These are phyloP conservation scores for Nomada flava DNA, from an alignment of 2,888 invertebrate species.

Conservation along the genomic window DNA sequence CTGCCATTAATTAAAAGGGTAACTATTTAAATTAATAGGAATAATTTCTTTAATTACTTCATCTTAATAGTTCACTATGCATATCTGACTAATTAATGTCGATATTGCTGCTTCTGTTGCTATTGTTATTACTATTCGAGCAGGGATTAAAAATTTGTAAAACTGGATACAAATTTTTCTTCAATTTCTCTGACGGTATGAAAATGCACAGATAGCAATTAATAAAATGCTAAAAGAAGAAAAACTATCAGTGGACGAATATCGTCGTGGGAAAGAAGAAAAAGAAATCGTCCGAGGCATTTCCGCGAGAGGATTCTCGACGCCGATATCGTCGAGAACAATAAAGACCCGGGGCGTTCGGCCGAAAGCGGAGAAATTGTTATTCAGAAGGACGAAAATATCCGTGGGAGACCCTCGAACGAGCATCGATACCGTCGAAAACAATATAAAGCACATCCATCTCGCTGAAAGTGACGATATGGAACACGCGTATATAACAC, in stretches of 20 bases:
- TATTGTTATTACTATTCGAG: too few species aligned
- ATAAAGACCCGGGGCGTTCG: background rate
- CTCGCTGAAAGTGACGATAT: slow-evolving; percentile 24
- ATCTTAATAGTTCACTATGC: too few species aligned
- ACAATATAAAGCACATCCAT: slow-evolving; percentile 40
- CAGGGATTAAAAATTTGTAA: too few species aligned
- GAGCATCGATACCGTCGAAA: slow-evolving; percentile 40
- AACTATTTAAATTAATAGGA: too few species aligned
- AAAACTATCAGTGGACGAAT: too few species aligned
- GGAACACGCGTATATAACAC: background rate
- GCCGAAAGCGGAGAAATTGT: slow-evolving; percentile 23
- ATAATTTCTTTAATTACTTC: too few species aligned
- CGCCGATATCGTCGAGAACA: slow-evolving; percentile 2
- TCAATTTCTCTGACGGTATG: too few species aligned
- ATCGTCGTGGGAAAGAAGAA: background rate
- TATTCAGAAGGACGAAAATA: slow-evolving; percentile 43
- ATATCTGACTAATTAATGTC: too few species aligned
- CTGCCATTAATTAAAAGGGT: too few species aligned
- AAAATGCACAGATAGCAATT: background rate
- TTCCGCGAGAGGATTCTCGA: slow-evolving; percentile 2
- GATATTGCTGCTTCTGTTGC: too few species aligned
- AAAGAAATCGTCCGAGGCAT: background rate
- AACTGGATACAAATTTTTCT: too few species aligned
- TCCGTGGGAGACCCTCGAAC: slow-evolving; percentile 20
- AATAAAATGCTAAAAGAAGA: too few species aligned